Conservation (phyloP, 2,888 invertebrate species). For the Sepioteuthis lessoniana region DNA sequence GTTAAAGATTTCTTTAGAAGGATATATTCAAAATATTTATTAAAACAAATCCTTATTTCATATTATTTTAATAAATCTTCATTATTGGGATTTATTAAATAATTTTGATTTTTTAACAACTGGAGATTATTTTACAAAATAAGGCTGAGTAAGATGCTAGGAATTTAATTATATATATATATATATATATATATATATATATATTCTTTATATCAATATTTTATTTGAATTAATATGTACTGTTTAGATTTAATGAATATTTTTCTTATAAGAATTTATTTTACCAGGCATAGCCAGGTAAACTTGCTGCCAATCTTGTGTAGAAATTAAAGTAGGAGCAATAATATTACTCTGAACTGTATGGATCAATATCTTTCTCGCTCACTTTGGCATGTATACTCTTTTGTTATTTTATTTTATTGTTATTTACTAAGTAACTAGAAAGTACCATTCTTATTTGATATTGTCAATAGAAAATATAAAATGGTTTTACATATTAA, state of each 20-base stretch:
- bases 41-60: no score
- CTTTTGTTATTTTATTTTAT: neutral
- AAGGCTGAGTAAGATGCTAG: no score
- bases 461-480: neutral
- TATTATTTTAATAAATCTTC: no score
- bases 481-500: neutral
- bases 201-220: no score
- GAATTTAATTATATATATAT: no score
- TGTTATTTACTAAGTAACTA: neutral
- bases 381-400: neutral
- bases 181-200: no score
- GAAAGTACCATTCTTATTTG: neutral
- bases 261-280: neutral
- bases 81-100: no score
- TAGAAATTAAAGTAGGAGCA: neutral
- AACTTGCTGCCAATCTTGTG: neutral
- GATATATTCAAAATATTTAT: no score
- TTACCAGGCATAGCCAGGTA: conserved; percentile 3
- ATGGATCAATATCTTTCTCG: conserved; percentile 4
- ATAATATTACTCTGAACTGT: conserved; percentile 23
- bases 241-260: neutral
- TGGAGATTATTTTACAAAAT: no score
- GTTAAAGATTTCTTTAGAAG: no score
- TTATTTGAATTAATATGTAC: neutral
- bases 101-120: no score